phyloP scores from a whole-genome alignment of 2,113 vertebrate genomes.

The Bubo bubo region DNA sequence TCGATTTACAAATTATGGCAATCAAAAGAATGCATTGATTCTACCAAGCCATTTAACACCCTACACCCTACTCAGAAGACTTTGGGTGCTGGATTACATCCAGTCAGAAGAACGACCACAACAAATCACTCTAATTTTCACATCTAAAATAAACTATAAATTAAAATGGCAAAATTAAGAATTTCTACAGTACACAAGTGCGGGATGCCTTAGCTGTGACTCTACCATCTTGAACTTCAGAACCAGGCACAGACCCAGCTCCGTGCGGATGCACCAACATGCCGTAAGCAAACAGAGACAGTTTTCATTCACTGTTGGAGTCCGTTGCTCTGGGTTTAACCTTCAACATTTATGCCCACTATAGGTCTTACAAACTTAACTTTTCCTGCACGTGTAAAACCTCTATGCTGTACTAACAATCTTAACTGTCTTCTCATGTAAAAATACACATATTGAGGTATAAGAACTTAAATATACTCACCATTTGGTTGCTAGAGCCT shows the following conservation, averaged over 20 bases:
- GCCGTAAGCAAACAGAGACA: too few species aligned
- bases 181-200: rapidly evolving
- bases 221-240: not conserved
- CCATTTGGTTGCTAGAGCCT: not conserved
- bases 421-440: not conserved
- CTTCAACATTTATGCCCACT: not conserved
- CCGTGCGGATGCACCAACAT: rapidly evolving
- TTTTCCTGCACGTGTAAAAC: too few species aligned
- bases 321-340: not conserved
- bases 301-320: rapidly evolving
- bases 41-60: not conserved
- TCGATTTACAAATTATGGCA: not conserved
- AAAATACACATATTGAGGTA: too few species aligned
- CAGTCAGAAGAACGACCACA: rapidly evolving
- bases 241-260: not conserved
- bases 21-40: not conserved
- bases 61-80: not conserved
- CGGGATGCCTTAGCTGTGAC: not conserved
- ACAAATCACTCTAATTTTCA: not conserved
- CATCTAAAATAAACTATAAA: not conserved
- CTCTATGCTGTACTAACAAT: not conserved
- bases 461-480: not conserved
- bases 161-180: not conserved
- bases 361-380: not conserved
- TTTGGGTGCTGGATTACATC: not conserved